Base-by-base conservation (phyloP, 53 echinoderm and acorn worm genomes). In the Stichopus horrens region DNA sequence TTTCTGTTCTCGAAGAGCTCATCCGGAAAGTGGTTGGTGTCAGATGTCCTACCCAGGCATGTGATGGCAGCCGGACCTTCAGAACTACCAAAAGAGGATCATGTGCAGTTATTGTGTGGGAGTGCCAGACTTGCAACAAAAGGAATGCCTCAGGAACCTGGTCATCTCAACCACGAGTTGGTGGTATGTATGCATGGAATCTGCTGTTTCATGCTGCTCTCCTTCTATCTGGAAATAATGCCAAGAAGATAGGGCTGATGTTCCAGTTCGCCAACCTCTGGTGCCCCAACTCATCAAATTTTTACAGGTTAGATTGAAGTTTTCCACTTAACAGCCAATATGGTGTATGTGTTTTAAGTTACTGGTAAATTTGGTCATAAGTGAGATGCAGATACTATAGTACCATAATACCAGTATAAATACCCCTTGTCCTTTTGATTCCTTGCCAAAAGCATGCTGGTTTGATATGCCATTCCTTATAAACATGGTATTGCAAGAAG, bases 1-100 rank as follows among this genome's bases (percentile, higher is more conserved):
- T 79, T 3, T 79, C 57, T 14, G 23, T 79, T 9, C 55, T 79
- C 5, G 79, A 79, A 79, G 79, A 79, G 5, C 79, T 79, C 8
- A 55, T 79, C 13, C 11, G 8, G 53, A 79, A 55, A 14, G 79
- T 79, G 10, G 79, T 79, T 10, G 79, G 79, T 5, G 5, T 11
- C 5, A 13, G 23, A 8, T 54, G 77, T 77, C 53, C 77, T 5
- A 52, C 52, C 6, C 7, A 53, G 5, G 77, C 51, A 11, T 77
- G 77, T 13, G 8, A 14, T 7, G 77, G 79, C 4, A 16, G 14
- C 0, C 8, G 55, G 14, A 55, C 14, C 7, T 79, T 79, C 54
- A 11, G 14, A 54, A 54, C 54, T 9, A 79, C 54, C 4, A 79
- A 79, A 10, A 54, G 79, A 79, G 79, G 79, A 4, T 37, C 55